Evolutionary conservation across 2,888 invertebrate genomes (phyloP).

Genomic region (Nemotelus nigrinus): DNA sequence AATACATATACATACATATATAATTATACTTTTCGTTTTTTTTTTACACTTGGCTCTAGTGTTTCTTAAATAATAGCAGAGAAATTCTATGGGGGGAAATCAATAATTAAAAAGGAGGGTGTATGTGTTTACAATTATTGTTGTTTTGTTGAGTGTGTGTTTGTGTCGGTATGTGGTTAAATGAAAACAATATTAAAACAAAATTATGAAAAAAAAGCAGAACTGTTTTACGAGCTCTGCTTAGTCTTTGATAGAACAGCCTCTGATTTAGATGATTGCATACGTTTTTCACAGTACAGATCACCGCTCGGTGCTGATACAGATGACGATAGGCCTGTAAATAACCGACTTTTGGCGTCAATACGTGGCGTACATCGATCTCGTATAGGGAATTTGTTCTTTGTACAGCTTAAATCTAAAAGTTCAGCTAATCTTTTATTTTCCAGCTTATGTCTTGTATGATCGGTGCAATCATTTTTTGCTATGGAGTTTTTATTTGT

Average conservation of each 20-base stretch:
- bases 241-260: slow-evolving; percentile 54
- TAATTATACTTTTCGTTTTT: slow-evolving; percentile 21
- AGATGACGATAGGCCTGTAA: slow-evolving; percentile 59
- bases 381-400: slow-evolving; percentile 70
- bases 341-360: background rate
- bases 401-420: slow-evolving; percentile 68
- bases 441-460: too few relatives aligned
- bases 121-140: slow-evolving; percentile 18
- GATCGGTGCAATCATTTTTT: too few relatives aligned
- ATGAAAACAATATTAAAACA: slow-evolving; percentile 25
- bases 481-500: slow-evolving; percentile 11
- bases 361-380: slow-evolving; percentile 56
- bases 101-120: slow-evolving; percentile 21
- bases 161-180: slow-evolving; percentile 7
- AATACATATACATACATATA: slow-evolving; percentile 38
- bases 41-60: slow-evolving; percentile 15
- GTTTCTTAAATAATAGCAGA: slow-evolving; percentile 32
- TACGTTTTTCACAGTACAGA: slow-evolving; percentile 63
- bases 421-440: slow-evolving; percentile 54
- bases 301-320: slow-evolving; percentile 61
- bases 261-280: slow-evolving; percentile 63
- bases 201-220: slow-evolving; percentile 26
- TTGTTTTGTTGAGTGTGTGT: background rate
- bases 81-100: slow-evolving; percentile 12
- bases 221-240: slow-evolving; percentile 46